Conservation (phyloP, 2,797 vertebrate species). For the Malurus leucopterus region DNA sequence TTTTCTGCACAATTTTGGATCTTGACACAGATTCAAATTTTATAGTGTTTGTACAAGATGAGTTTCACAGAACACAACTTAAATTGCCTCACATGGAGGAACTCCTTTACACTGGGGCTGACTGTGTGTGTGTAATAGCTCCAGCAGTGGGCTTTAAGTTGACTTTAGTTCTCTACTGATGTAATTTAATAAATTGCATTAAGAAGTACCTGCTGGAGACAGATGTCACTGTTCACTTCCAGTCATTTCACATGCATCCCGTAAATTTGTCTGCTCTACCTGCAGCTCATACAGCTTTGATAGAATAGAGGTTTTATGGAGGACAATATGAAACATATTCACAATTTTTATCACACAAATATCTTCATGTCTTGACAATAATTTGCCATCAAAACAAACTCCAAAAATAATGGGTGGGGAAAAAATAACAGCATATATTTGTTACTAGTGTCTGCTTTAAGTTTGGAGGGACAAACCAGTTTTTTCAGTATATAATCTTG, state of each 20-base stretch:
- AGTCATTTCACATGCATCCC: background rate
- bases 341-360: background rate
- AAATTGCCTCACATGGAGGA: background rate
- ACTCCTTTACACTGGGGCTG: background rate
- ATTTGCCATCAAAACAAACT: background rate
- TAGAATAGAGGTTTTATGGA: background rate
- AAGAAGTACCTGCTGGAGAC: background rate
- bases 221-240: background rate
- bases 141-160: background rate
- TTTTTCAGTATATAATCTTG: background rate
- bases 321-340: background rate
- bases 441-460: background rate
- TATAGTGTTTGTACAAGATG: slow-evolving; percentile 16
- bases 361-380: background rate
- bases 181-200: background rate
- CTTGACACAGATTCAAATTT: slow-evolving; percentile 47
- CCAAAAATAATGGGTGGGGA: background rate
- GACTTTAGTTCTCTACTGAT: background rate
- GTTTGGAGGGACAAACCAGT: background rate
- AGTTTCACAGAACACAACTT: slow-evolving; percentile 2
- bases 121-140: background rate
- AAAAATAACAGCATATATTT: background rate
- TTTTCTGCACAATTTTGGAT: slow-evolving; percentile 11
- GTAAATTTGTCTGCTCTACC: background rate
- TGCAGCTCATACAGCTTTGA: background rate